A percentile compares a stretch with the other conserved stretches of the same genome.
phyloP scores from a whole-genome alignment of 1,140 invertebrate species.

The Sarcophaga bullata region DNA sequence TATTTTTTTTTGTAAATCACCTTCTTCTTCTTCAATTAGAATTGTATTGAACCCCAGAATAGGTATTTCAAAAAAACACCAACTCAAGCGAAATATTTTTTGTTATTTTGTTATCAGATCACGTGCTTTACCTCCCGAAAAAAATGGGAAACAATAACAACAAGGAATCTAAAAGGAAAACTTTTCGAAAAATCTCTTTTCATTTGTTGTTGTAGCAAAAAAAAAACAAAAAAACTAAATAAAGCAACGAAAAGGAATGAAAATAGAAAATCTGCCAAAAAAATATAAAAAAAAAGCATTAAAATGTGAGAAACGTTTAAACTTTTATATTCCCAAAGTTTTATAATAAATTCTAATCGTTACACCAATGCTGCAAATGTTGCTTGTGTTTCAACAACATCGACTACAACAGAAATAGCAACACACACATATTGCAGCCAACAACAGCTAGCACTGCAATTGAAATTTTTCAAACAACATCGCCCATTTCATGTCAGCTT shows the following conservation, averaged over 20 bases:
- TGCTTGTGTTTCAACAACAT: neutral
- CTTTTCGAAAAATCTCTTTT: neutral
- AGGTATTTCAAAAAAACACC: no score
- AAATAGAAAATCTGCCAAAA: neutral
- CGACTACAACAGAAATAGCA: neutral
- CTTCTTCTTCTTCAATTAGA: no score
- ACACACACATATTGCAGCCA: neutral
- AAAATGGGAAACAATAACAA: neutral
- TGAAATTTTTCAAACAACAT: neutral
- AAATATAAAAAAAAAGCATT: neutral
- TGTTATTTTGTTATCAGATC: neutral
- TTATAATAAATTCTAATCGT: conserved; percentile 10
- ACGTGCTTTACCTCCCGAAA: neutral
- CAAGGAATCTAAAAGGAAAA: neutral
- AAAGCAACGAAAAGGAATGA: neutral
- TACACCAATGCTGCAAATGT: neutral
- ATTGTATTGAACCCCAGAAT: no score
- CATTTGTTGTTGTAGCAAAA: neutral
- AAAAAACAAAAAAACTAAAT: neutral
- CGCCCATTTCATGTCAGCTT: neutral
- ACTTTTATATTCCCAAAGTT: neutral
- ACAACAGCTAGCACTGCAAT: neutral
- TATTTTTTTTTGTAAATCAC: no score
- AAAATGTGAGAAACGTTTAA: conserved; percentile 11
- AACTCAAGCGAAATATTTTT: neutral